Evolutionary conservation across 2,113 vertebrate species (phyloP).

Genomic region (Barbus barbus): DNA sequence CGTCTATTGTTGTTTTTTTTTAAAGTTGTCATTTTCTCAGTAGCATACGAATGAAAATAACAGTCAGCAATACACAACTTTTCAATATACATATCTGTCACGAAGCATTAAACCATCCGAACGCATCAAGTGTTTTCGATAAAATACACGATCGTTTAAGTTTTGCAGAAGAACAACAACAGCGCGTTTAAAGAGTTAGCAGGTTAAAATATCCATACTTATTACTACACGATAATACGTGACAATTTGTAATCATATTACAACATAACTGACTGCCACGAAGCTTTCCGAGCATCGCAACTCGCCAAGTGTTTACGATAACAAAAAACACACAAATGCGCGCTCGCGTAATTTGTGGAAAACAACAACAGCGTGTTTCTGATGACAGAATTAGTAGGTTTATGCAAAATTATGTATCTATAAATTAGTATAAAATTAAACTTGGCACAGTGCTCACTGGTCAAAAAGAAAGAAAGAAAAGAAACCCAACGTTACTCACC

Average conservation of each 20-base stretch:
- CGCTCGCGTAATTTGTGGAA: too few species aligned
- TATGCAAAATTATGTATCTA: too few species aligned
- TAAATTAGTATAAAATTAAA: not conserved
- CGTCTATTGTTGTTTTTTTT: not conserved
- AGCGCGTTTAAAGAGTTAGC: not conserved
- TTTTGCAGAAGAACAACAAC: too few species aligned
- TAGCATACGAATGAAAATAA: too few species aligned
- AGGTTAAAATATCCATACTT: too few species aligned
- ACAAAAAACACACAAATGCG: not conserved
- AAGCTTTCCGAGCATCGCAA: not conserved
- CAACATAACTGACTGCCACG: not conserved
- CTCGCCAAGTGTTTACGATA: not conserved
- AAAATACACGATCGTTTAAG: not conserved
- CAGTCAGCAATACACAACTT: not conserved
- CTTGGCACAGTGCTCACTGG: too few species aligned
- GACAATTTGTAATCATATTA: not conserved
- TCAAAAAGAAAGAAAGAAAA: too few species aligned
- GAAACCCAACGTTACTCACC: constrained; percentile 63
- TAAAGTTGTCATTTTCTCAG: not conserved
- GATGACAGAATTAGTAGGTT: too few species aligned
- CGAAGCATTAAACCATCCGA: not conserved
- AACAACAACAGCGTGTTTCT: not conserved
- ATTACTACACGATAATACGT: not conserved
- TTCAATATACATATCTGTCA: not conserved
- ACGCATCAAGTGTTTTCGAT: not conserved